Conservation (phyloP, 1,140 invertebrate species). For the Thaumatotibia leucotreta region DNA sequence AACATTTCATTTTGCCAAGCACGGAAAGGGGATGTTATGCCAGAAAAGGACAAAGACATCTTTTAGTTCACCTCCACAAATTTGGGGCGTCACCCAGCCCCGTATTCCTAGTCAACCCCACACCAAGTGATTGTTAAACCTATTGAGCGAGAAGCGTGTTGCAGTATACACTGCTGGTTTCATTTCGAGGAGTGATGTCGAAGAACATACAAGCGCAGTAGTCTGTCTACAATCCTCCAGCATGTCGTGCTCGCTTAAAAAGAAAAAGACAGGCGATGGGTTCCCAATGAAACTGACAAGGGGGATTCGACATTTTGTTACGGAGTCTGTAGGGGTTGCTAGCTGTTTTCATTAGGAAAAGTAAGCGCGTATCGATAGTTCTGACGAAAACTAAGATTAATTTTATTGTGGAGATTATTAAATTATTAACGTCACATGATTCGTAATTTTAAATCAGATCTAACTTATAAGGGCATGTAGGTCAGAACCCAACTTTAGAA, state of each 20-base stretch:
- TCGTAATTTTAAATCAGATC: no score
- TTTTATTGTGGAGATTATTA: no score
- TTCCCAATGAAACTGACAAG: background rate
- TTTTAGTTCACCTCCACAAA: constrained; percentile 29
- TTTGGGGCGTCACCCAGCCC: constrained; percentile 43
- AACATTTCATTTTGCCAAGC: constrained; percentile 37
- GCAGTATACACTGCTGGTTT: constrained; percentile 13
- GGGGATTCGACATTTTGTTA: background rate
- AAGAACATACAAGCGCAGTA: background rate
- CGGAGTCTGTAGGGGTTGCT: background rate
- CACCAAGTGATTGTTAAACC: background rate
- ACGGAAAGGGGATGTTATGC: constrained; percentile 27
- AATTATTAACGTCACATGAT: no score
- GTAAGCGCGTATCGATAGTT: no score
- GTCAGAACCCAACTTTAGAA: no score
- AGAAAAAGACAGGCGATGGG: background rate
- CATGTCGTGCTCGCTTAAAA: background rate
- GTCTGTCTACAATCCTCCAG: background rate
- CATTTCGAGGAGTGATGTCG: background rate
- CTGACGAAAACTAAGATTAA: no score
- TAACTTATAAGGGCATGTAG: no score
- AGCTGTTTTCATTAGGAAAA: background rate
- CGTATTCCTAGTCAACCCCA: constrained; percentile 17
- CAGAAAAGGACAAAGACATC: constrained; percentile 48
- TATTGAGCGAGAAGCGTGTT: background rate